These are phyloP conservation scores for Smithornis capensis DNA, from an alignment of 2,113 vertebrate genomes.

Conservation along the genomic window DNA sequence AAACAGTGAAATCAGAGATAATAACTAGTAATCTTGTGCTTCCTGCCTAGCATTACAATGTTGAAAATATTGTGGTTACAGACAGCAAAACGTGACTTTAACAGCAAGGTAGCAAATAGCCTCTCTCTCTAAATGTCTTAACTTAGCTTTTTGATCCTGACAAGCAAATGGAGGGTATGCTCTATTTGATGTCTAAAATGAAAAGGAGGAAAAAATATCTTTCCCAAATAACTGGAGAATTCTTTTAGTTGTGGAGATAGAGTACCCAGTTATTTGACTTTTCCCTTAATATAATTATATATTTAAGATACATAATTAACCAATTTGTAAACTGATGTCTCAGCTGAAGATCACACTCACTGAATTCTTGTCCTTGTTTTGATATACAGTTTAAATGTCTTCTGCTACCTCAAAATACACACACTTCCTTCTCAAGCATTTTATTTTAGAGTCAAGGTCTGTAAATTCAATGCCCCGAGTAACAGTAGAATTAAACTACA, in stretches of 20 bases:
- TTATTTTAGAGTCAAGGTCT: not conserved
- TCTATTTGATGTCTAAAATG: not conserved
- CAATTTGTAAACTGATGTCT: conserved; percentile 24
- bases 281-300: not conserved
- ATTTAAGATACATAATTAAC: conserved; percentile 22
- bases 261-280: not conserved
- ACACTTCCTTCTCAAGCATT: not conserved
- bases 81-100: conserved; percentile 9
- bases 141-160: not conserved
- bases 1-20: not conserved
- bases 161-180: not conserved
- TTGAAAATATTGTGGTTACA: conserved; percentile 38
- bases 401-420: not conserved
- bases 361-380: not conserved
- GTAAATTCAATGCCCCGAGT: not conserved
- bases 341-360: not conserved
- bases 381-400: not conserved
- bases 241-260: not conserved
- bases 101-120: not conserved
- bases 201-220: not conserved
- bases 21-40: conserved; percentile 40
- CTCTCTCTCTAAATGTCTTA: not conserved
- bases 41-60: conserved; percentile 23
- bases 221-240: not conserved
- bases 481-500: not conserved